These are phyloP conservation scores for Tretioscincus oriximinensis DNA, from an alignment of 2,113 vertebrate genomes.

Conservation along the genomic window DNA sequence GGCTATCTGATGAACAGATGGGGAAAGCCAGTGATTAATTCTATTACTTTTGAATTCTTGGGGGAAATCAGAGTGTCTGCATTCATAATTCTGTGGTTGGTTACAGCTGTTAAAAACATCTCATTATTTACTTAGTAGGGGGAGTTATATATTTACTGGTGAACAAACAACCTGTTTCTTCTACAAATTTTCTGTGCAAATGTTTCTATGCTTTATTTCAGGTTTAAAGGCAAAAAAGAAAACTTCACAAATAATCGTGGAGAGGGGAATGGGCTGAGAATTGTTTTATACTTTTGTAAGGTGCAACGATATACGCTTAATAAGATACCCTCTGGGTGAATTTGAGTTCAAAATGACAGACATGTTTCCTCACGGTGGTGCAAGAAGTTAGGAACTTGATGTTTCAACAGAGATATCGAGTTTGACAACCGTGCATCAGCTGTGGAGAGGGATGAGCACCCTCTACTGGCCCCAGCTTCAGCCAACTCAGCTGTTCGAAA, in stretches of 20 bases:
- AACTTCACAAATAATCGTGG: background rate
- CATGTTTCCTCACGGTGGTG: too few species aligned
- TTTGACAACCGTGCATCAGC: too few species aligned
- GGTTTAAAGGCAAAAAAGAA: background rate
- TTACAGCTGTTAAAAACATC: constrained; percentile 45
- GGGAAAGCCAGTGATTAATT: constrained; percentile 38
- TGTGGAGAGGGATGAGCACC: too few species aligned
- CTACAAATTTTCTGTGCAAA: constrained; percentile 27
- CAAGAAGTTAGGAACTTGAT: background rate
- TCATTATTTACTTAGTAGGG: constrained; percentile 31
- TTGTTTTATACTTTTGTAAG: background rate
- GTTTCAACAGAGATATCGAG: background rate
- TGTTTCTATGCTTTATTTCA: constrained; percentile 11
- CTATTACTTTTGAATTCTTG: constrained; percentile 13
- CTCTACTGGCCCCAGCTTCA: too few species aligned
- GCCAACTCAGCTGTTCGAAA: too few species aligned
- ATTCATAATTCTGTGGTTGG: constrained; percentile 23
- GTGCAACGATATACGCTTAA: too few species aligned
- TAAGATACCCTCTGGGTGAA: too few species aligned
- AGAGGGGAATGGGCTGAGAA: background rate
- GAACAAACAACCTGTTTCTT: constrained; percentile 26
- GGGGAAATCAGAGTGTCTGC: constrained; percentile 1
- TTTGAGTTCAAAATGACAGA: too few species aligned
- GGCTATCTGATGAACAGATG: constrained; percentile 44
- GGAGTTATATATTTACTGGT: constrained; percentile 24